A percentile compares a stretch with the other conserved stretches of the same genome.
Evolutionary conservation across 2,113 vertebrate species (phyloP).

Genomic region (Serranochromis macrocephalus): DNA sequence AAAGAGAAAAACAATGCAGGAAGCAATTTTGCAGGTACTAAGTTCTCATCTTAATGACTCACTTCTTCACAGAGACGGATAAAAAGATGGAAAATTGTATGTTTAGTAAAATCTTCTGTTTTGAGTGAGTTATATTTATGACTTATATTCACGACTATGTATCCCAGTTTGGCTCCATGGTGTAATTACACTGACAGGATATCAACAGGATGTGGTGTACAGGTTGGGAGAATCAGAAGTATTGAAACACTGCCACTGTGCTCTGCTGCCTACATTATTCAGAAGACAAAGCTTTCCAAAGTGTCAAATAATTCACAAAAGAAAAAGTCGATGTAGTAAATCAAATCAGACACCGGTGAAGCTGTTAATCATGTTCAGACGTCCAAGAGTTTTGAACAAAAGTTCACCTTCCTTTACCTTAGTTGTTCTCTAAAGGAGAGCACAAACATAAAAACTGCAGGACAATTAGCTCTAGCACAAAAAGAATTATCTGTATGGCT

Average conservation of each 20-base stretch:
- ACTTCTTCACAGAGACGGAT: not conserved
- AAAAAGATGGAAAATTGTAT: not conserved
- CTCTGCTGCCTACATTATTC: not conserved
- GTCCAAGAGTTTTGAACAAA: not conserved
- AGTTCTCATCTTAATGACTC: not conserved
- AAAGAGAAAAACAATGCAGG: not conserved
- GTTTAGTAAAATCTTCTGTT: not conserved
- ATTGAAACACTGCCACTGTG: not conserved
- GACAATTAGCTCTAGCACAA: not conserved
- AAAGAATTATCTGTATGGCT: accelerated
- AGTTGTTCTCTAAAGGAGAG: not conserved
- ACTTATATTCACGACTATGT: not conserved
- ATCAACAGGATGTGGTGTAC: not conserved
- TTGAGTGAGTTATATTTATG: not conserved
- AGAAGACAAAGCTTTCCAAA: not conserved
- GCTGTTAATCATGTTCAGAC: not conserved
- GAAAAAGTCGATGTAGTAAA: not conserved
- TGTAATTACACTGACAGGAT: not conserved
- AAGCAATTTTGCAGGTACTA: not conserved
- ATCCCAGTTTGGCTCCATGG: not conserved
- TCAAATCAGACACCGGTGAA: not conserved
- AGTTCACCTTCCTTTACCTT: not conserved
- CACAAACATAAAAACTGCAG: not conserved
- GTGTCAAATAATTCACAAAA: not conserved
- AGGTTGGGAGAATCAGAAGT: not conserved